Evolutionary conservation across 2,888 invertebrate species (phyloP).

Genomic region (Meandrusa payeni): DNA sequence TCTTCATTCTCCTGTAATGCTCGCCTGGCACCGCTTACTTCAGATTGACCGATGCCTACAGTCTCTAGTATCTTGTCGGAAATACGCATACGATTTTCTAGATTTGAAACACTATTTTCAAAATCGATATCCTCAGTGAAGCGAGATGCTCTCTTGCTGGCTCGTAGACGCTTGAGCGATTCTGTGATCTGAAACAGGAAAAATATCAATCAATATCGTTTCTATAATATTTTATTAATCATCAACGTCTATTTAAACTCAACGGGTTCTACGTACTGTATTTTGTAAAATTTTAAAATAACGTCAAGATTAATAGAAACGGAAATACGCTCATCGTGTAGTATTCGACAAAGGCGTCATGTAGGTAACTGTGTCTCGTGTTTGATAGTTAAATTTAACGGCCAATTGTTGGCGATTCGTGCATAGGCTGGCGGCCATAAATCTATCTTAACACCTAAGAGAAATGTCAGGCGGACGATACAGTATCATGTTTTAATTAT

Average conservation of each 20-base stretch:
- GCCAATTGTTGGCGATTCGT: slow-evolving; percentile 27
- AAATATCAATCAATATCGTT: too few relatives aligned
- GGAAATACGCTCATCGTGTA: too few relatives aligned
- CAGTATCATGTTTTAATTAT: slow-evolving; percentile 16
- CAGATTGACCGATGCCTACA: slow-evolving; percentile 82
- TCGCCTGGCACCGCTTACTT: slow-evolving; percentile 70
- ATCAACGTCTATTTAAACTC: too few relatives aligned
- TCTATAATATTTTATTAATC: too few relatives aligned
- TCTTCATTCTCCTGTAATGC: slow-evolving; percentile 72
- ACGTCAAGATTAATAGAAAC: too few relatives aligned
- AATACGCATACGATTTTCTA: slow-evolving; percentile 80
- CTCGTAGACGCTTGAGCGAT: slow-evolving; percentile 81
- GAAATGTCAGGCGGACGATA: slow-evolving; percentile 18
- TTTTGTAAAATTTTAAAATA: too few relatives aligned
- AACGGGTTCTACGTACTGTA: too few relatives aligned
- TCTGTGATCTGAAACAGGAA: slow-evolving; percentile 72
- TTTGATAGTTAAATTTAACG: slow-evolving; percentile 31
- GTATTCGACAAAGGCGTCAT: slow-evolving; percentile 30
- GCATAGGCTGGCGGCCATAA: slow-evolving; percentile 20
- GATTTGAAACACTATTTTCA: slow-evolving; percentile 79
- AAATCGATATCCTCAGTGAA: slow-evolving; percentile 83
- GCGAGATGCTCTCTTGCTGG: slow-evolving; percentile 80
- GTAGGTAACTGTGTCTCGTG: slow-evolving; percentile 36
- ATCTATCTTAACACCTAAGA: slow-evolving; percentile 13
- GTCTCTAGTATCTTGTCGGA: slow-evolving; percentile 84